Base-by-base conservation (phyloP, 2,888 invertebrate genomes). In the Erynnis tages region DNA sequence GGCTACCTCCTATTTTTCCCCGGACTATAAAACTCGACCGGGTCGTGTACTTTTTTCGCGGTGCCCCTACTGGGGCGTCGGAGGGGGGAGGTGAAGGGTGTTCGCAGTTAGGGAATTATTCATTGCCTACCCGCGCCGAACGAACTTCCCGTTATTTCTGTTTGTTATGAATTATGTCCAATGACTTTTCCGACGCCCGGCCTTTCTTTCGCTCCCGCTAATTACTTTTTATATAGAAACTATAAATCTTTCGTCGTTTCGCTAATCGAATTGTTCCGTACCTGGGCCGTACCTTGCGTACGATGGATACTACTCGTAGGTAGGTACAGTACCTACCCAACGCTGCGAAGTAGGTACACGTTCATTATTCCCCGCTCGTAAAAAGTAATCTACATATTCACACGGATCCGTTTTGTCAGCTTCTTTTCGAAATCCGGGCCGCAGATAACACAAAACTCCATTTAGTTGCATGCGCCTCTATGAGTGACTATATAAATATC, bases 141-240 rank as follows among this genome's bases (percentile, higher is more conserved):
- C 83, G 75, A 81, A 83, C 82, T 82, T 85, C 82, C 84, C 83
- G 84, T 87, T 88, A 89, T 87, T 88, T 87, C 79, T 87, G 85
- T 86, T 87, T 87, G 88, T 86, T 88, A 88, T 88, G 86, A 88
- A 87, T 87, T 87, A 89, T 88, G 80, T 83, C 83, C 83, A 82
- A 86, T 86, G 85, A 87, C 85, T 86, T 85, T 84, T 80, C 80
- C 79, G 78, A 77, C 81, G 80, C 76, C 71, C 73, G 73, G 78
- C 45, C 79, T 85, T 67, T 82, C 85, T 86, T 86, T 84, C 79
- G 76, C 71, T 82, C 81, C 77, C 76, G 80, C 84, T 88, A 87
- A 88, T 87, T 86, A 85, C 82, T 79, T 84, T 85, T 79, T 78
- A 76, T 78, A 73, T 76, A 75, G 72, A 75, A 80, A 83, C 80